phyloP scores from a whole-genome alignment of 2,888 invertebrate species.

The Pasiphila rectangulata region DNA sequence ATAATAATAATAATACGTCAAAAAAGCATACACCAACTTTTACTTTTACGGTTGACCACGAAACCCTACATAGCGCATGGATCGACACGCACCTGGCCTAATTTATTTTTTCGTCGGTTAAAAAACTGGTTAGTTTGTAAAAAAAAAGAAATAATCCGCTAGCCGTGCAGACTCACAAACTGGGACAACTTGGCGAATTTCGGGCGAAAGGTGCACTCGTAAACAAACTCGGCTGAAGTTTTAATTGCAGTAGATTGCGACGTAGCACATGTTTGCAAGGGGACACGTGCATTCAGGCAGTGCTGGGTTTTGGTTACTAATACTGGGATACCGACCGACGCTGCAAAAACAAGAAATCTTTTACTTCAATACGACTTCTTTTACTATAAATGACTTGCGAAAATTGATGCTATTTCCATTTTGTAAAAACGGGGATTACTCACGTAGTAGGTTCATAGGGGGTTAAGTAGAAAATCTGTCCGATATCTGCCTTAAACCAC shows the following conservation, averaged over 20 bases:
- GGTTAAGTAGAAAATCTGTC: no score
- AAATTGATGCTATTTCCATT: slow-evolving; percentile 3
- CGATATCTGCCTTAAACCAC: no score
- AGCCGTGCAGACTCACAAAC: slow-evolving; percentile 34
- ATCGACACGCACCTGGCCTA: no score
- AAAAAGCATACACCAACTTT: no score
- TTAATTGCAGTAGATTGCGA: slow-evolving; percentile 71
- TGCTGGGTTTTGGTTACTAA: background rate
- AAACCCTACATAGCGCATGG: no score
- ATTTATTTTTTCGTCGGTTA: no score
- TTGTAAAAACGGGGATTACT: no score
- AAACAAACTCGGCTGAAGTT: slow-evolving; percentile 67
- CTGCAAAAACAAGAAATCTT: background rate
- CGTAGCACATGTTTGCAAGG: slow-evolving; percentile 44
- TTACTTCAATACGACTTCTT: no score
- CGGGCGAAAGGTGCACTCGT: slow-evolving; percentile 69
- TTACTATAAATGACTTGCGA: background rate
- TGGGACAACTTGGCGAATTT: slow-evolving; percentile 56
- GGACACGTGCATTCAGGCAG: slow-evolving; percentile 18
- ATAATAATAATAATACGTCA: no score
- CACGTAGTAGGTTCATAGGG: no score
- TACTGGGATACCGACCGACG: background rate
- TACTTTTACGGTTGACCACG: no score
- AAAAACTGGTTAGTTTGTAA: slow-evolving; percentile 7
- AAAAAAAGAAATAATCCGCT: slow-evolving; percentile 18